Base-by-base conservation (phyloP, 2,888 invertebrate species). In the Chesias legatella region DNA sequence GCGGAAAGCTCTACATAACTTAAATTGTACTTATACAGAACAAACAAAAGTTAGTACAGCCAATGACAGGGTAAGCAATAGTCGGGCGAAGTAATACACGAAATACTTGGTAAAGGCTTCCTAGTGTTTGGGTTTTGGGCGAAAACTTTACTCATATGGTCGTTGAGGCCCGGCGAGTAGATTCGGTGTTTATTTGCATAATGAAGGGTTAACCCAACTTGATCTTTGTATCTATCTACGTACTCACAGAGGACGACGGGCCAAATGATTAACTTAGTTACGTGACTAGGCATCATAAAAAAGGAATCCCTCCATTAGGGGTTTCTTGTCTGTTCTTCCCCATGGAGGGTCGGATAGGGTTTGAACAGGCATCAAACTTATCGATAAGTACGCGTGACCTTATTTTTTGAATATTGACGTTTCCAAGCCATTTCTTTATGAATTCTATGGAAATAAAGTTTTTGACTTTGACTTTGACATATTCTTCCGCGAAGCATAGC, bases 91-190 rank as follows among this genome's bases (percentile, higher is more conserved):
- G 13, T 17, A 41, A 22, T 17, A 22, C 10, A 26, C n/a, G 25
- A 25, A 34, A 17, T 23, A 20, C 25, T 24, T 13, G 8, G 21
- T 24, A 10, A 10, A 27, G 27, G 7, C 13, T 27, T 20, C 24
- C 20, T 17, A 10, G 29, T 28, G 32, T 37, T 33, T 30, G 33
- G 24, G 13, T 17, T 35, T 37, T 37, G 6, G 26, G 13, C 13
- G 5, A 5, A 33, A 49, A 52, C 49, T 49, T 49, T 41, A 24
- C 40, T 41, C 44, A 47, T 45, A 53, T 47, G 43, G 49, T 40
- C 42, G 25, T 29, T 37, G 22, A 32, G 27, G 20, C 32, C n/a
- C 17, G 30, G 10, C 3, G 10, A 22, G 30, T 11, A 23, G 13
- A 34, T 27, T 33, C 11, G 30, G 33, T 38, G 34, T 31, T 43